Evolutionary conservation across 2,113 vertebrate genomes (phyloP), one percentile per base, ranked within the genome.

Genomic region (Odontophorus gujanensis): DNA sequence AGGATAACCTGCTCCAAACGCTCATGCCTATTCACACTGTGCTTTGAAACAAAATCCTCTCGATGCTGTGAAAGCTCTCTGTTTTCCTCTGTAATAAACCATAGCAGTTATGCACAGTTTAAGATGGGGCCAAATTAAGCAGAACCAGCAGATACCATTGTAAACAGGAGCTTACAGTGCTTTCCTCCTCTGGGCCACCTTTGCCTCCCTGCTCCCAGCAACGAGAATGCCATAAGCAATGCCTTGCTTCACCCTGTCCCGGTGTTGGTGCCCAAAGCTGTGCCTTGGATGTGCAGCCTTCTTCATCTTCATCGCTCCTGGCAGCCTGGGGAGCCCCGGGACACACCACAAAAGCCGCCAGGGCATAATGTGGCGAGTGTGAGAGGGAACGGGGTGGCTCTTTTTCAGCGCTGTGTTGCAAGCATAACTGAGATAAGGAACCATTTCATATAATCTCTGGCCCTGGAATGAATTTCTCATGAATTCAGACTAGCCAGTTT

Each of bases 21-120:
- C 80, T 91, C 79, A 36, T 67, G 45, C 61, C 71, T 48, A 48
- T 83, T 81, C 2, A 3, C 55, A 48, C 66, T 72, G 51, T 78
- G 65, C 86, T 53, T 78, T 43, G 81, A 66, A 92, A 80, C 45
- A 5, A 69, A 87, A 66, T 47, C 0, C 85, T 90, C 78, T 87
- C 78, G 62, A 66, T 58, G 71, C 86, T 92, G 87, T 84, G 85
- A 87, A 90, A 91, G 57, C 61, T 78, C 90, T 85, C 51, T 68
- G 36, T 83, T 86, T 91, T 84, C 73, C 48, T 43, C 73, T 90
- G 90, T 79, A 94, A 92, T 95, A 93, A 95, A 84, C 83, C 11
- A 11, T 55, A 76, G 81, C 85, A 92, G 94, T 94, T 96, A 93
- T 90, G 93, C 83, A 77, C 63, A 40, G 80, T 87, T 90, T 93